Evolutionary conservation across 2,888 invertebrate species (phyloP).

Genomic region (Antheraea yamamai): DNA sequence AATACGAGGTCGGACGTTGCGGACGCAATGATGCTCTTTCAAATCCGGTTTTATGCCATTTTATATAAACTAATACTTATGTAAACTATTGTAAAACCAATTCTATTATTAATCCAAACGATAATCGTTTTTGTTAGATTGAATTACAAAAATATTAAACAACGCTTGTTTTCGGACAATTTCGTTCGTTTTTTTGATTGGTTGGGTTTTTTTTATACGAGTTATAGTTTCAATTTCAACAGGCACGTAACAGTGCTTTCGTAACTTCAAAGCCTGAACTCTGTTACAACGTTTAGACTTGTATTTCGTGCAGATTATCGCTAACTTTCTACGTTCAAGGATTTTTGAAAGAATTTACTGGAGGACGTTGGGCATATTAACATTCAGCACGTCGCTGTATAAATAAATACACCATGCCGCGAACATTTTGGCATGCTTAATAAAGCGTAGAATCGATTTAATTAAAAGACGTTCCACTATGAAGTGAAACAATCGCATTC

Average conservation of each 20-base stretch:
- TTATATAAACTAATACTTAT: conserved; percentile 32
- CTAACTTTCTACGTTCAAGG: conserved; percentile 19
- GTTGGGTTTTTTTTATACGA: background rate
- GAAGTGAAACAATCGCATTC: conserved; percentile 50
- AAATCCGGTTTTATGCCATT: conserved; percentile 60
- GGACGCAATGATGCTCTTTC: conserved; percentile 52
- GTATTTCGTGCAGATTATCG: conserved; percentile 15
- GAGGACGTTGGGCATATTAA: conserved; percentile 16
- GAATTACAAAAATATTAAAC: background rate
- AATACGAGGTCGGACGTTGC: conserved; percentile 49
- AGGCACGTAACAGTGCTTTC: conserved; percentile 7
- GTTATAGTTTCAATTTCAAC: conserved; percentile 6
- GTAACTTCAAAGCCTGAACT: conserved; percentile 7
- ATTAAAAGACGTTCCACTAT: conserved; percentile 46
- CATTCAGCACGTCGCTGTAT: conserved; percentile 1
- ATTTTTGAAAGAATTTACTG: conserved; percentile 17
- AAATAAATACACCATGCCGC: background rate
- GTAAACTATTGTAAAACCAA: conserved; percentile 29
- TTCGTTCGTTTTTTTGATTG: background rate
- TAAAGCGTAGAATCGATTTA: conserved; percentile 45
- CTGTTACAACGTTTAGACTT: conserved; percentile 8
- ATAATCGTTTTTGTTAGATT: background rate
- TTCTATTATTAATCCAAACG: background rate
- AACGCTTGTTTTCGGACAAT: background rate
- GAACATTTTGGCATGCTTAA: conserved; percentile 23